Evolutionary conservation across 2,888 invertebrate species (phyloP).

Genomic region (Lepidochrysops patricia): DNA sequence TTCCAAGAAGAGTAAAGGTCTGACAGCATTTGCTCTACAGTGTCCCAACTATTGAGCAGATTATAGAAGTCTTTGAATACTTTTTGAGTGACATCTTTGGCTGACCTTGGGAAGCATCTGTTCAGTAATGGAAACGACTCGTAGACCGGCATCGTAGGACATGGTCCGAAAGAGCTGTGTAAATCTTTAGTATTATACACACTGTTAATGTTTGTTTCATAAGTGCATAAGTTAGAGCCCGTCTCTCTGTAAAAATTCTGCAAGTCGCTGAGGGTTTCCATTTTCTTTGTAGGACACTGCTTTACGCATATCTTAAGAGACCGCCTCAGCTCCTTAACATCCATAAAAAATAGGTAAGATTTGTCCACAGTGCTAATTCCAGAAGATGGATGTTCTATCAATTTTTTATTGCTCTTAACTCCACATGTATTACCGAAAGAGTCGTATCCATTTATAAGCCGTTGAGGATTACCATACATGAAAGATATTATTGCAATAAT

Average conservation of each 20-base stretch:
- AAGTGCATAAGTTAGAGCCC: conserved; percentile 85
- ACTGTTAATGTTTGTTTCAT: conserved; percentile 76
- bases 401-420: conserved; percentile 82
- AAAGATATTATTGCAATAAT: conserved; percentile 90
- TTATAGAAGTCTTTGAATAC: conserved; percentile 83
- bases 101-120: conserved; percentile 87
- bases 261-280: conserved; percentile 79
- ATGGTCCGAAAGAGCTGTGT: conserved; percentile 78
- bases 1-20: conserved; percentile 93
- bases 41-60: conserved; percentile 90
- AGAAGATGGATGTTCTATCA: conserved; percentile 82
- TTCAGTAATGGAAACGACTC: conserved; percentile 87
- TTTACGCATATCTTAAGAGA: conserved; percentile 93
- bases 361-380: conserved; percentile 87
- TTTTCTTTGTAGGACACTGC: conserved; percentile 82
- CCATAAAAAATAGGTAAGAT: conserved; percentile 88
- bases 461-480: conserved; percentile 89
- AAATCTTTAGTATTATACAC: conserved; percentile 53
- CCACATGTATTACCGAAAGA: conserved; percentile 97
- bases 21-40: conserved; percentile 89
- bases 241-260: conserved; percentile 81
- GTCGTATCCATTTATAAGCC: conserved; percentile 93
- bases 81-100: conserved; percentile 77
- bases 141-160: conserved; percentile 85
- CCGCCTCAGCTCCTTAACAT: conserved; percentile 81